Base-by-base conservation (phyloP, 2,888 invertebrate species). In the Lasioglossum vierecki region DNA sequence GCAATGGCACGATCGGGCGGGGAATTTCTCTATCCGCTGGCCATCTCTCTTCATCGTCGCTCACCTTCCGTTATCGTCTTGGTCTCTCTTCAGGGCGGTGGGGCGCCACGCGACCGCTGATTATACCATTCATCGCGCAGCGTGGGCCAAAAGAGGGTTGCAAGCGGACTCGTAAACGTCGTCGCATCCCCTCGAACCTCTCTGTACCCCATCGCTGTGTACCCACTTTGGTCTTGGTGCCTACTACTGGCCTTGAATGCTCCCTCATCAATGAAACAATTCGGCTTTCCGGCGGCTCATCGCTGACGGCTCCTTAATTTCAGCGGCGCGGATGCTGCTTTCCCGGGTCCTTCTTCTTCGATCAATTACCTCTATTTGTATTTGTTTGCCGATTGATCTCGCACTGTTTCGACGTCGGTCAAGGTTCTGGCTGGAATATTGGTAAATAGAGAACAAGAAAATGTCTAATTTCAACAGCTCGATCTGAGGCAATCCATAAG, bases 91-190 rank as follows among this genome's bases (percentile, higher is more conserved):
- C 22, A 46, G 80, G 90, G 88, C 88, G 88, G 88, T 89, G 91
- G 92, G 92, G 91, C 91, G 94, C 93, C 95, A 94, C 94, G 94
- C 94, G 95, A 95, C 95, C 94, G 89, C 94, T 95, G 95, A 95
- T 95, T 95, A 95, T 95, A 94, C 94, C 94, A 95, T 95, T 95
- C 95, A 95, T 94, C 93, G 94, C 86, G 82, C 92, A 89, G 90
- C 92, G 87, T 83, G 90, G 83, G 87, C 89, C 89, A 91, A 93
- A 93, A 93, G 93, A 92, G 94, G 93, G 93, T 93, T 91, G 93
- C 92, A 91, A 92, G 92, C 93, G 87, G 83, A 85, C 83, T 89
- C 92, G 93, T 93, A 94, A 94, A 94, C 94, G 93, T 91, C 92
- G 90, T 90, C 90, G 91, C 92, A 89, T 89, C 89, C 76, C 49